Base-by-base conservation (phyloP, 2,797 vertebrate species). In the Lacerta viridis region DNA sequence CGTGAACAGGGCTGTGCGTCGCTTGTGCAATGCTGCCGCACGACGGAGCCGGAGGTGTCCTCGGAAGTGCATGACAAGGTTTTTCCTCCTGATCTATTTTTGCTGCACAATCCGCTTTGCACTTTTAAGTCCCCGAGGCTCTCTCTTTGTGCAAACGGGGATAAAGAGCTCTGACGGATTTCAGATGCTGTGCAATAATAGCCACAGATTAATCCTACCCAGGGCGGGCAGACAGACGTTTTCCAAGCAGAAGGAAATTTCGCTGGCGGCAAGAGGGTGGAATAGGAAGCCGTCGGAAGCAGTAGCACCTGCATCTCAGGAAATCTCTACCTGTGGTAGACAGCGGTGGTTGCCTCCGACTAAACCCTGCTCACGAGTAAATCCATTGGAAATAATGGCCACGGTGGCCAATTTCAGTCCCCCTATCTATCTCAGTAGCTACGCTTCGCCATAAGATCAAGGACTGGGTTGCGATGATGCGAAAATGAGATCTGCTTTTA, bases 231-330 rank as follows among this genome's bases (percentile, higher is more conserved):
- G 15, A 29, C 41, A 29, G 33, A 78, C 23, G 17, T 29, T 17
- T 25, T 25, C 46, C 1, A 36, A n/a, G 27, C 9, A 15, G 6
- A 36, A 0, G 1, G 39, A 36, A 18, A 3, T 0, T 0, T 50
- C 83, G 77, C 29, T 50, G 50, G 3, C n/a, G 27, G 15, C n/a
- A 6, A n/a, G 17, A 41, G 2, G 4, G 20, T 3, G n/a, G 68
- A n/a, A 64, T 23, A 61, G 59, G 59, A 61, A 61, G 50, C 50
- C 11, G 3, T 50, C 11, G 50, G 50, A 55, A 55, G 11, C 50
- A 15, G 50, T 1, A 55, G 13, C 50, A 43, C 7, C 43, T 8
- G 7, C 7, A 55, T 55, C 50, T 55, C 50, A 55, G 50, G 50
- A 15, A 50, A 50, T 0, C 50, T 50, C 11, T 50, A 13, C 11